Conservation (phyloP, 2,888 invertebrate species). For the Melieria crassipennis region DNA sequence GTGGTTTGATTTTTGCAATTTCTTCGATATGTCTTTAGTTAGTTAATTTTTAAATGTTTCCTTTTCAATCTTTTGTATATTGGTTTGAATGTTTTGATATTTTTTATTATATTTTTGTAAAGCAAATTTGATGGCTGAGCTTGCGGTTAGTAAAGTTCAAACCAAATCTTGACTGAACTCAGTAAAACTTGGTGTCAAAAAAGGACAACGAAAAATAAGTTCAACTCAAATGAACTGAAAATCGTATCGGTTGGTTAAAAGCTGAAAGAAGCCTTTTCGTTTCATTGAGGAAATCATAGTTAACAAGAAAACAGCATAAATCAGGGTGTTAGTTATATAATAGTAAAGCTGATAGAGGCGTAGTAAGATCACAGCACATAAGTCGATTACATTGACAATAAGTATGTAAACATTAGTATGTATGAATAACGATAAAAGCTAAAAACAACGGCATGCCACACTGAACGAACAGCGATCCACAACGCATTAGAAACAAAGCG, state of each 20-base stretch:
- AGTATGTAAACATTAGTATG: too few relatives aligned
- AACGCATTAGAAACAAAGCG: too few relatives aligned
- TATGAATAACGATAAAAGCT: too few relatives aligned
- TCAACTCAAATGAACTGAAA: background rate
- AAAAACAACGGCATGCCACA: too few relatives aligned
- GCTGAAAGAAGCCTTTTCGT: too few relatives aligned
- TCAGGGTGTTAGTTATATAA: too few relatives aligned
- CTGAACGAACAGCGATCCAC: too few relatives aligned
- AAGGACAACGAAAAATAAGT: background rate
- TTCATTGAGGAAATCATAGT: too few relatives aligned
- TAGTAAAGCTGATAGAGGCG: too few relatives aligned
- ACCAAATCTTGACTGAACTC: slow-evolving; percentile 13
- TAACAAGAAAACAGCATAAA: too few relatives aligned
- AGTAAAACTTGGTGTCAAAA: slow-evolving; percentile 16
- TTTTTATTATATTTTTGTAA: background rate
- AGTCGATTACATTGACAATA: too few relatives aligned
- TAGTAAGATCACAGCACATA: too few relatives aligned
- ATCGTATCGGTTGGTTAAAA: background rate
- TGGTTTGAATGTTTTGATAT: background rate
- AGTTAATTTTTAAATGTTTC: background rate
- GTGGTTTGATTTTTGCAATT: slow-evolving; percentile 33
- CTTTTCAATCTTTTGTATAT: background rate
- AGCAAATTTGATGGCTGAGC: slow-evolving; percentile 6
- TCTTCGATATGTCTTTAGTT: slow-evolving; percentile 11
- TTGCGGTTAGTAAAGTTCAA: slow-evolving; percentile 27